These are phyloP conservation scores for Theonella swinhoei DNA, from an alignment of 37 sponge, comb jelly and placozoan genomes.

Conservation along the genomic window DNA sequence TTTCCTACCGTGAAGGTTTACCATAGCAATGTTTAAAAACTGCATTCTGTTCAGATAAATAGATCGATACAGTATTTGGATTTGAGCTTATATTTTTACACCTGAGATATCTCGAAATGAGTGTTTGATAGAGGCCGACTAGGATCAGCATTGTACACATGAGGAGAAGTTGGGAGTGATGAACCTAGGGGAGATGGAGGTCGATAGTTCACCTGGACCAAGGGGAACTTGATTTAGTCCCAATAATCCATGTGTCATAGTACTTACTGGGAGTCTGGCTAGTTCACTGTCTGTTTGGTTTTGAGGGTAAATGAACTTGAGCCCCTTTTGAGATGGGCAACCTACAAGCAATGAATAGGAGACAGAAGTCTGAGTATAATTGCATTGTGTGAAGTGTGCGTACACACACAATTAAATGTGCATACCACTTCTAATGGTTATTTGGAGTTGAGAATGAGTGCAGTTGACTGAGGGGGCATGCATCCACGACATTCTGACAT, in stretches of 20 bases:
- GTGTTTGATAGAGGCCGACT: constrained; percentile 6
- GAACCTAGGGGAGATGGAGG: constrained; percentile 45
- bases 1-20: neutral
- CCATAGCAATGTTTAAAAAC: neutral
- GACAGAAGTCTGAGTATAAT: neutral
- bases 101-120: constrained; percentile 10
- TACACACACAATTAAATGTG: too few species aligned
- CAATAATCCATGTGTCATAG: neutral
- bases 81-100: neutral
- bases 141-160: constrained; percentile 63
- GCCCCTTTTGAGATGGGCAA: neutral
- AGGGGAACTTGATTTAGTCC: neutral
- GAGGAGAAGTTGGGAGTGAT: constrained; percentile 32
- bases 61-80: too few species aligned
- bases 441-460: neutral
- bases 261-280: neutral
- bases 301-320: neutral
- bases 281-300: neutral
- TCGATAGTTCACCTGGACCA: constrained; percentile 55
- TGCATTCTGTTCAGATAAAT: neutral
- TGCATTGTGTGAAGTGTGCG: too few species aligned
- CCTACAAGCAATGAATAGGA: neutral
- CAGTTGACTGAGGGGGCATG: neutral
- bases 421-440: neutral
- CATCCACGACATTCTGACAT: neutral